Percentiles rank a stretch among this genome's conserved stretches.
These are phyloP conservation scores for Agrenia bidenticulata DNA, from an alignment of 2,888 invertebrate genomes.

Conservation along the genomic window DNA sequence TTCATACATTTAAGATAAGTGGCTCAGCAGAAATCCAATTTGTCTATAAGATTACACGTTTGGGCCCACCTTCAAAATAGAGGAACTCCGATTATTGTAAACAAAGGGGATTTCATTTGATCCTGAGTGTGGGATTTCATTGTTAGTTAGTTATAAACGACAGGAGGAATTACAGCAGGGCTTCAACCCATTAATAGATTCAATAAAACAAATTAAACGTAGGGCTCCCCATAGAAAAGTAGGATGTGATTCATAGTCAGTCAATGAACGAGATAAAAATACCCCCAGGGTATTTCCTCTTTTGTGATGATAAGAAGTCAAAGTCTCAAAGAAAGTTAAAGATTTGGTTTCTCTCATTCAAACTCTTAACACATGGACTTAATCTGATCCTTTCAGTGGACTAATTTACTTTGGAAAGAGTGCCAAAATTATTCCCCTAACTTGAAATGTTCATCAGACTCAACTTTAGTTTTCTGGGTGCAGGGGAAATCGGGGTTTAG, in stretches of 20 bases:
- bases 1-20: no score
- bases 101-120: no score
- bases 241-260: slow-evolving; percentile 14
- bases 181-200: neutral
- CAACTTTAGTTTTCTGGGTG: no score
- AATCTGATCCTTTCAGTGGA: slow-evolving; percentile 16
- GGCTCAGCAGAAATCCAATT: no score
- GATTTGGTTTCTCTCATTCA: slow-evolving; percentile 10
- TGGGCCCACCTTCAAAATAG: no score
- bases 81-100: no score
- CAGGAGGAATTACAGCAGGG: no score
- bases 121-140: no score
- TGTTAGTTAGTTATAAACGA: no score
- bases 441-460: no score
- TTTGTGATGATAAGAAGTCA: slow-evolving; percentile 1
- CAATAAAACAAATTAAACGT: slow-evolving; percentile 18
- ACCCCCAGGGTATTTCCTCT: neutral
- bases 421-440: slow-evolving; percentile 1
- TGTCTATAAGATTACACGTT: no score
- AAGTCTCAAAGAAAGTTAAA: slow-evolving; percentile 3
- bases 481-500: no score
- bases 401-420: slow-evolving; percentile 18
- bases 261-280: slow-evolving; percentile 17
- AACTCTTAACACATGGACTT: slow-evolving; percentile 4
- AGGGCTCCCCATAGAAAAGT: slow-evolving; percentile 5